phyloP scores from a whole-genome alignment of 64 coral and sea anemone species.

The Porites australiensis region DNA sequence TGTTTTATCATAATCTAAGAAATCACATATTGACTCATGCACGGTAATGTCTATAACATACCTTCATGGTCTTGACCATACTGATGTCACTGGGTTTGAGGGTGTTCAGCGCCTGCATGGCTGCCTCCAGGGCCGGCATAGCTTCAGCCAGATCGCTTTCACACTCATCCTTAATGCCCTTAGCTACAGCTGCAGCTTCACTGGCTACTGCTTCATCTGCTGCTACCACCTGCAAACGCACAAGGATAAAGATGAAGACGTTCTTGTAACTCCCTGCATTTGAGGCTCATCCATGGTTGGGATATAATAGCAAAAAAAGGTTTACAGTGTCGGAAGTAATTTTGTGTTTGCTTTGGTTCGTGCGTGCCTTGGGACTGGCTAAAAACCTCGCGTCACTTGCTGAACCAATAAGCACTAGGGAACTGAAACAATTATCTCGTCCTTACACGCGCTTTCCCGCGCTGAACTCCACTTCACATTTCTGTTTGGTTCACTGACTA shows the following conservation, averaged over 20 bases:
- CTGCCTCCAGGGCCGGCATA: conserved; percentile 91
- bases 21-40: no score
- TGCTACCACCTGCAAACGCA: conserved; percentile 81
- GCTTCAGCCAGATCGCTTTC: conserved; percentile 99
- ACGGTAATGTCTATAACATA: not conserved
- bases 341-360: no score
- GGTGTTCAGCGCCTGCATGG: conserved; percentile 94
- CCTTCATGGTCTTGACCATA: conserved; percentile 99
- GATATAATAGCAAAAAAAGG: no score
- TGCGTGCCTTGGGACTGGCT: no score
- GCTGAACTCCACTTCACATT: no score
- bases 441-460: no score
- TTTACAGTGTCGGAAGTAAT: no score
- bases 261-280: not conserved
- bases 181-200: conserved; percentile 96
- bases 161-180: conserved; percentile 98
- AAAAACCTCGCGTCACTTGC: no score
- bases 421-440: no score
- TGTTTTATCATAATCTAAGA: no score
- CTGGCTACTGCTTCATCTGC: conserved; percentile 98
- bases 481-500: no score
- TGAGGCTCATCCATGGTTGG: not conserved
- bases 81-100: conserved; percentile 98
- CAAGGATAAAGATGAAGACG: not conserved
- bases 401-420: no score